These are phyloP conservation scores for Coenonympha glycerion DNA, from an alignment of 2,888 invertebrate species.

Conservation along the genomic window DNA sequence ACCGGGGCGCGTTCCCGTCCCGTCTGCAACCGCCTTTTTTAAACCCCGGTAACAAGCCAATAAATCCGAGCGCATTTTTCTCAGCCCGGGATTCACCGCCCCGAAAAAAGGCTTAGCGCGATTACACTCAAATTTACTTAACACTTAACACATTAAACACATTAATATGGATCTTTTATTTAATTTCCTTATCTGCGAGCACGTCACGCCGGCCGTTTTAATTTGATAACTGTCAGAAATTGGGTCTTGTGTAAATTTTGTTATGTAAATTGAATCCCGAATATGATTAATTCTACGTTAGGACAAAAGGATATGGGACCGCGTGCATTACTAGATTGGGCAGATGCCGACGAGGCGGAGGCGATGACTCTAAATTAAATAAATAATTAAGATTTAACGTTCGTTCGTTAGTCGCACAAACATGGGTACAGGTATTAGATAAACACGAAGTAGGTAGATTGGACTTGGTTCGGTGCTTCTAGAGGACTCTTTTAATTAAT, in stretches of 20 bases:
- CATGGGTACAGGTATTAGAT: slow-evolving; percentile 58
- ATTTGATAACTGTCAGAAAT: slow-evolving; percentile 62
- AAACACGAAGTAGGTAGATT: slow-evolving; percentile 47
- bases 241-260: slow-evolving; percentile 59
- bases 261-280: slow-evolving; percentile 58
- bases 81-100: slow-evolving; percentile 42
- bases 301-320: slow-evolving; percentile 39
- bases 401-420: slow-evolving; percentile 64
- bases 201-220: slow-evolving; percentile 53
- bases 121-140: slow-evolving; percentile 77
- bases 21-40: slow-evolving; percentile 61
- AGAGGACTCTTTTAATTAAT: slow-evolving; percentile 69
- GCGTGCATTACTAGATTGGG: slow-evolving; percentile 44
- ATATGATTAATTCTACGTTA: slow-evolving; percentile 52
- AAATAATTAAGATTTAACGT: slow-evolving; percentile 49
- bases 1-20: slow-evolving; percentile 49
- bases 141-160: slow-evolving; percentile 69
- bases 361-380: slow-evolving; percentile 34
- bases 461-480: slow-evolving; percentile 39
- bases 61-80: slow-evolving; percentile 72
- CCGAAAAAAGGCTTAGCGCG: slow-evolving; percentile 67
- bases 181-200: slow-evolving; percentile 61
- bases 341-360: slow-evolving; percentile 19
- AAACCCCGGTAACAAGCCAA: slow-evolving; percentile 76
- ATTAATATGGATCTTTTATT: slow-evolving; percentile 66